Evolutionary conservation across 2,113 vertebrate genomes (phyloP).

Genomic region (Enhydra lutris): DNA sequence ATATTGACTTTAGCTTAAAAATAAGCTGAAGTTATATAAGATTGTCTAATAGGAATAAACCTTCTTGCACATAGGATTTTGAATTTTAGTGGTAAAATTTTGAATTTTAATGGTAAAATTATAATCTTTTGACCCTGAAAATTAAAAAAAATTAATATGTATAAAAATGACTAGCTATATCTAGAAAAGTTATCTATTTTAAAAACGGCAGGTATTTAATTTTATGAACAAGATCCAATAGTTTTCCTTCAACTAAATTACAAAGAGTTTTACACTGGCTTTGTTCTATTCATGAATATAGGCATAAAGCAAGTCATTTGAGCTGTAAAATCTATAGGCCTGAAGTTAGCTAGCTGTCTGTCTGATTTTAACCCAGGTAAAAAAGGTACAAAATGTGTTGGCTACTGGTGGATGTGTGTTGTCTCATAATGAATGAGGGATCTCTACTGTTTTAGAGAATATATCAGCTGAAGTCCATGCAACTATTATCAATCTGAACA

Average conservation of each 20-base stretch:
- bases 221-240: not conserved
- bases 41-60: not conserved
- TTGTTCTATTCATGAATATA: not conserved
- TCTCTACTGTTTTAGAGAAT: not conserved
- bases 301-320: not conserved
- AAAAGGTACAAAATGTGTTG: not conserved
- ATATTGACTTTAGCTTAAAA: not conserved
- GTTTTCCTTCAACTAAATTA: not conserved
- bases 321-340: not conserved
- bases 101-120: not conserved
- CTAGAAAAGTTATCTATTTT: not conserved
- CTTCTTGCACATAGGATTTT: not conserved
- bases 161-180: not conserved
- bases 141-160: not conserved
- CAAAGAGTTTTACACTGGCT: not conserved
- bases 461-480: not conserved
- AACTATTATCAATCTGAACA: not conserved
- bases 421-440: not conserved
- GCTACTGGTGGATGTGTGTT: not conserved
- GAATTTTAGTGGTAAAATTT: not conserved
- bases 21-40: not conserved
- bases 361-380: not conserved
- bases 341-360: not conserved
- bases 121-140: not conserved
- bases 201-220: not conserved